A percentile compares a stretch with the other conserved stretches of the same genome.
Evolutionary conservation across 2,113 vertebrate species (phyloP).

Genomic region (Thinocorus orbignyianus): DNA sequence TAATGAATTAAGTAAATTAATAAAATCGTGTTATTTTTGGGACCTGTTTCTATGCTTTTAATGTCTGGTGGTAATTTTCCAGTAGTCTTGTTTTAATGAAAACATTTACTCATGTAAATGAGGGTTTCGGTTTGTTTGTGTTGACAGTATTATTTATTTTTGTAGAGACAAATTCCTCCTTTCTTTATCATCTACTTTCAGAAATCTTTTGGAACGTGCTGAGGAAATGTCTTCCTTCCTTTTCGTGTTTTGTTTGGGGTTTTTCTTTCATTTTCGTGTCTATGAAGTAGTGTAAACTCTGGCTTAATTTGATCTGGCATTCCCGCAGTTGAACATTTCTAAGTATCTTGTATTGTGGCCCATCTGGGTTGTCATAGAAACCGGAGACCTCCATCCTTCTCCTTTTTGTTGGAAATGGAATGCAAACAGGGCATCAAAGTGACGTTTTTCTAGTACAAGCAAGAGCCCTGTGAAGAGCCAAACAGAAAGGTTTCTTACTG

Average conservation of each 20-base stretch:
- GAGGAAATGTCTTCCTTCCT: slow-evolving; percentile 64
- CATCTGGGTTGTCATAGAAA: slow-evolving; percentile 86
- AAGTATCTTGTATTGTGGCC: slow-evolving; percentile 81
- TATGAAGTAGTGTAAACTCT: slow-evolving; percentile 77
- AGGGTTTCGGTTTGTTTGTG: slow-evolving; percentile 58
- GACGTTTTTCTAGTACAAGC: slow-evolving; percentile 69
- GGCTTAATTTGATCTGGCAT: slow-evolving; percentile 80
- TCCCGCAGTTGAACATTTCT: slow-evolving; percentile 76
- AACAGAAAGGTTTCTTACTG: slow-evolving; percentile 69
- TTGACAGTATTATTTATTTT: slow-evolving; percentile 65
- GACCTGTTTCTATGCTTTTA: slow-evolving; percentile 52
- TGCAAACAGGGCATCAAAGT: slow-evolving; percentile 80
- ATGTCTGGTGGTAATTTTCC: slow-evolving; percentile 67
- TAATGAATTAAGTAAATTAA: slow-evolving; percentile 58
- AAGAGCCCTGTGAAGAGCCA: slow-evolving; percentile 69
- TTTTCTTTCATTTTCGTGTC: slow-evolving; percentile 71
- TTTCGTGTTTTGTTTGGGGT: slow-evolving; percentile 71
- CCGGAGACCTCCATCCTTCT: slow-evolving; percentile 80
- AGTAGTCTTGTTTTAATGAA: slow-evolving; percentile 72
- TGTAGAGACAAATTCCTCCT: slow-evolving; percentile 47
- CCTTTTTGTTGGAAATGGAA: slow-evolving; percentile 79
- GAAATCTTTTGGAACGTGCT: slow-evolving; percentile 52
- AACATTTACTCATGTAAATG: slow-evolving; percentile 73
- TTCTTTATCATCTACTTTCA: slow-evolving; percentile 56
- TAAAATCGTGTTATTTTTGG: slow-evolving; percentile 53